Base-by-base conservation (phyloP, 64 coral and sea anemone genomes). In the Trachythela sp. region DNA sequence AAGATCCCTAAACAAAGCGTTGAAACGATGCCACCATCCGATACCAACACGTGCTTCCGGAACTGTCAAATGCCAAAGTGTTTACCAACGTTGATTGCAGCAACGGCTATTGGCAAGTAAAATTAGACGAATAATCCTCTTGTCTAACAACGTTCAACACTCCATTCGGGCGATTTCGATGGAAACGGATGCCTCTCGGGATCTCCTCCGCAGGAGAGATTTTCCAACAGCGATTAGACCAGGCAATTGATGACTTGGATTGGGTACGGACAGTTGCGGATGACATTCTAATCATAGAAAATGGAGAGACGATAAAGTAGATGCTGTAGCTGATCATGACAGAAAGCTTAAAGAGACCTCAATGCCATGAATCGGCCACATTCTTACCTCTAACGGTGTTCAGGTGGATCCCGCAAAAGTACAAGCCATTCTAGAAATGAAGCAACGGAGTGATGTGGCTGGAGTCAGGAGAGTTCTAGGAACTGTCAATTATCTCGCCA, bases 321-420 rank as follows among this genome's bases (percentile, higher is more conserved):
- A 70, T 6, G 64, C 64, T 8, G 24, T 70, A 9, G 64, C 64
- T 26, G 64, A 70, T 22, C 64, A 70, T 22, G 64, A 70, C 64
- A 70, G 24, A 32, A 70, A 70, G 64, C 64, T 70, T 8, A 70
- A 70, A 22, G 24, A 70, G 30, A 70, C 64, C 64, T 70, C 64
- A 70, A 70, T 70, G n/a, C n/a, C n/a, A n/a, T n/a, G n/a, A n/a
- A n/a, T n/a, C n/a, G 64, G 64, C 20, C 64, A 70, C 64, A 32
- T 70, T 32, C 64, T 70, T 22, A 70, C 8, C 20, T 70, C 64
- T 8, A 8, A 70, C 4, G 64, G 64, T 9, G 64, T 70, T 8
- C 18, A 70, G 5, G 20, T 32, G 5, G 64, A 70, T n/a, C 30
- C 64, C 18, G 64, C 30, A 32, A 70, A 70, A 70, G 64, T 70